Percentiles rank a stretch among this genome's conserved stretches.
These are phyloP conservation scores for Frankliniella intonsa DNA, from an alignment of 2,888 invertebrate species.

Conservation along the genomic window DNA sequence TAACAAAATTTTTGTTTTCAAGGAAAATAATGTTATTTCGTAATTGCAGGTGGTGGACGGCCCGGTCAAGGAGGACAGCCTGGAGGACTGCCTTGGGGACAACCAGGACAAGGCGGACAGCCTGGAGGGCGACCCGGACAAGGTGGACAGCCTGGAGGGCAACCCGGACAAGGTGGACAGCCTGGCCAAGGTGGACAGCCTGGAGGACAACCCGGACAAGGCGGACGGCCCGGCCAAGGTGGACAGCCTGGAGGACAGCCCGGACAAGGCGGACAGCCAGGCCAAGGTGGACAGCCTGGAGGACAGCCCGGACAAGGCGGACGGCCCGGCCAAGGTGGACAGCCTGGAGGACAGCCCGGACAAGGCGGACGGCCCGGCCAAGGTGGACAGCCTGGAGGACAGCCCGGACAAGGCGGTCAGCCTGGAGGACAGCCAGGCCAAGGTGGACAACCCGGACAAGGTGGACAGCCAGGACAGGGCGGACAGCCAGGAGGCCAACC, in stretches of 20 bases:
- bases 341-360: neutral
- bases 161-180: neutral
- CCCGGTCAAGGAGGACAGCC: slow-evolving; percentile 27
- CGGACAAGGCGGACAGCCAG: neutral
- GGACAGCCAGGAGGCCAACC: neutral
- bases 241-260: neutral
- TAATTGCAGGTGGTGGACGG: slow-evolving; percentile 17
- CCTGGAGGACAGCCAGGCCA: neutral
- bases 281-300: neutral
- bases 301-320: neutral
- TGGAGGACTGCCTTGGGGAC: neutral
- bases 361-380: neutral
- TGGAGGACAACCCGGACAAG: slow-evolving; percentile 32
- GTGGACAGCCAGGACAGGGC: neutral
- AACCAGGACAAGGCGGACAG: neutral
- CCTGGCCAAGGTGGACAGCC: slow-evolving; percentile 30
- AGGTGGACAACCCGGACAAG: neutral
- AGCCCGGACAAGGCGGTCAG: neutral
- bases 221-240: neutral
- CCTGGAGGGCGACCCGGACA: neutral
- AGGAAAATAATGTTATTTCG: neutral
- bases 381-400: neutral
- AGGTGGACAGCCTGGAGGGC: neutral
- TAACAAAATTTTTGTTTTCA: neutral
- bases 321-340: neutral